Percentiles rank a stretch among this genome's conserved stretches.
Evolutionary conservation across 2,113 vertebrate genomes (phyloP).

Genomic region (Mesembrinibis cayennensis): DNA sequence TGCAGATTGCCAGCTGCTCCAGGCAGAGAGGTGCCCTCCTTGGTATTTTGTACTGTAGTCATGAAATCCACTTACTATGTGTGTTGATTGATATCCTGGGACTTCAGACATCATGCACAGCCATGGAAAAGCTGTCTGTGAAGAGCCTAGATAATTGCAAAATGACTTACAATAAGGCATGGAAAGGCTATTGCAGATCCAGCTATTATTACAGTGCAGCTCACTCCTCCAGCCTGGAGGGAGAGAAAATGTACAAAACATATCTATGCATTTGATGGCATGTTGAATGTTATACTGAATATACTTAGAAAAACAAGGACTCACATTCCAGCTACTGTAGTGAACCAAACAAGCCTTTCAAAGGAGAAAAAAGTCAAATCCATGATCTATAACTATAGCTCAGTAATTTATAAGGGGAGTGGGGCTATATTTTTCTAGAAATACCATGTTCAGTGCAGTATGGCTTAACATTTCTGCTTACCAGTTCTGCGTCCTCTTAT

Average conservation of each 20-base stretch:
- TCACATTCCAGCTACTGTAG: not conserved
- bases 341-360: not conserved
- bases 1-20: not conserved
- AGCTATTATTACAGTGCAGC: not conserved
- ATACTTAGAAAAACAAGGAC: not conserved
- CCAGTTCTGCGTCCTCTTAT: not conserved
- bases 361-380: not conserved
- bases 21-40: not conserved
- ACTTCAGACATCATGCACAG: not conserved
- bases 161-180: not conserved
- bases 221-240: not conserved
- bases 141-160: conserved; percentile 3
- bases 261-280: not conserved
- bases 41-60: not conserved
- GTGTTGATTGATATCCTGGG: not conserved
- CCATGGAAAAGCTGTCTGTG: not conserved
- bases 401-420: not conserved
- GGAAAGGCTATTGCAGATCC: not conserved
- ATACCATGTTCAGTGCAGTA: not conserved
- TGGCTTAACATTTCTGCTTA: not conserved
- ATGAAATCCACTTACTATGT: not conserved
- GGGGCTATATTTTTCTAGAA: not conserved
- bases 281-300: not conserved
- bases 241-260: not conserved
- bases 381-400: not conserved